These are phyloP conservation scores for Aurelia sp. DNA, from an alignment of 30 jellyfish, hydroid and myxozoan species.

Conservation along the genomic window DNA sequence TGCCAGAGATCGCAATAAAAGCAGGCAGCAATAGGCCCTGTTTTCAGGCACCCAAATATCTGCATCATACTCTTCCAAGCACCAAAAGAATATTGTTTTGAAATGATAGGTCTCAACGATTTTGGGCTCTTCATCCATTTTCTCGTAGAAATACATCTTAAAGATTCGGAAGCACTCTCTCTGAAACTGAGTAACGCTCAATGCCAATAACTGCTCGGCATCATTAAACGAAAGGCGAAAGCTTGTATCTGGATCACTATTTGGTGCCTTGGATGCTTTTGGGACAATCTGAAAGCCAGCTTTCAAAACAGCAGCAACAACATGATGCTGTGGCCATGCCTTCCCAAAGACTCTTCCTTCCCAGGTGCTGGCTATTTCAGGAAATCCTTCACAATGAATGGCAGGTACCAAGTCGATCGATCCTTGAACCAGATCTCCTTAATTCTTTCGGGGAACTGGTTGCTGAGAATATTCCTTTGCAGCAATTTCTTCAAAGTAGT, in stretches of 20 bases:
- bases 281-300: conserved; percentile 60
- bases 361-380: conserved; percentile 29
- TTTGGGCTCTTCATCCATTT: conserved; percentile 41
- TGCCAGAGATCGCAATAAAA: conserved; percentile 19
- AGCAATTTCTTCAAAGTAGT: neutral
- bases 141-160: conserved; percentile 60
- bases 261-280: conserved; percentile 11
- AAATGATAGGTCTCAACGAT: conserved; percentile 49
- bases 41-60: conserved; percentile 28
- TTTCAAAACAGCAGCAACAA: conserved; percentile 1
- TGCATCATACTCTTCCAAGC: conserved; percentile 16
- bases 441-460: neutral
- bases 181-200: conserved; percentile 16
- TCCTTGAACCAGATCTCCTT: neutral
- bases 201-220: conserved; percentile 44
- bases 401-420: conserved; percentile 52
- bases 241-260: conserved; percentile 21
- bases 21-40: conserved; percentile 43
- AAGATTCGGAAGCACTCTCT: conserved; percentile 39
- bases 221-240: conserved; percentile 34
- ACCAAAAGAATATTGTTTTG: conserved; percentile 53
- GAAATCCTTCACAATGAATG: conserved; percentile 52
- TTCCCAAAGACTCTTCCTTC: conserved; percentile 26
- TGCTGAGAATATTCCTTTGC: neutral
- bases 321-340: conserved; percentile 38